Conservation (phyloP, 64 coral and sea anemone genomes). For the Pachyseris speciosa region DNA sequence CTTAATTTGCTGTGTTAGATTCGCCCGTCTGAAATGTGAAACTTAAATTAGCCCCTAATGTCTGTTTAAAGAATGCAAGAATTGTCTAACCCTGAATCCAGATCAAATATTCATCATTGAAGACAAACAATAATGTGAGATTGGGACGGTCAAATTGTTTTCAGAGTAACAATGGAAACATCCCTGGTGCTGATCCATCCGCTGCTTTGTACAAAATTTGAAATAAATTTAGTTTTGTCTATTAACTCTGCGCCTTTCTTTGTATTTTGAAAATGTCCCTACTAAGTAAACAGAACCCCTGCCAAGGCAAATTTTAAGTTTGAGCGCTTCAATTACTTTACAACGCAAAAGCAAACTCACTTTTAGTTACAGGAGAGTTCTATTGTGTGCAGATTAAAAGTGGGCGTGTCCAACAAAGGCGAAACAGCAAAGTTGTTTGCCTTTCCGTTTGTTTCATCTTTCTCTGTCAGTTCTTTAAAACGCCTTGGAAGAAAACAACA, state of each 20-base stretch:
- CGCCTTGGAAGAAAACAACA: too few relatives aligned
- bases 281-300: neutral
- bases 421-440: too few relatives aligned
- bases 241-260: neutral
- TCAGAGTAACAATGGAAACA: neutral
- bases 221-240: neutral
- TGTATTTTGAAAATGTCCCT: neutral
- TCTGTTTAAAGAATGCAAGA: neutral
- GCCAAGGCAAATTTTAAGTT: neutral
- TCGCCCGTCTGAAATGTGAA: neutral
- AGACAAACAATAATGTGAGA: neutral
- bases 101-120: neutral
- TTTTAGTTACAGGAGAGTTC: neutral
- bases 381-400: too few relatives aligned
- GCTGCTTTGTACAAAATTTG: neutral
- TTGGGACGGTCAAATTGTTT: neutral
- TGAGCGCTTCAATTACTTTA: neutral
- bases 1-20: neutral
- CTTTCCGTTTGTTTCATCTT: too few relatives aligned
- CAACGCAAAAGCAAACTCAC: constrained; percentile 5
- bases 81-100: neutral
- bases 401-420: too few relatives aligned
- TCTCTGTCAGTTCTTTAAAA: too few relatives aligned
- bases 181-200: too few relatives aligned
- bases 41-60: neutral